phyloP scores from a whole-genome alignment of 2,888 invertebrate genomes.

The Thereva nobilitata region DNA sequence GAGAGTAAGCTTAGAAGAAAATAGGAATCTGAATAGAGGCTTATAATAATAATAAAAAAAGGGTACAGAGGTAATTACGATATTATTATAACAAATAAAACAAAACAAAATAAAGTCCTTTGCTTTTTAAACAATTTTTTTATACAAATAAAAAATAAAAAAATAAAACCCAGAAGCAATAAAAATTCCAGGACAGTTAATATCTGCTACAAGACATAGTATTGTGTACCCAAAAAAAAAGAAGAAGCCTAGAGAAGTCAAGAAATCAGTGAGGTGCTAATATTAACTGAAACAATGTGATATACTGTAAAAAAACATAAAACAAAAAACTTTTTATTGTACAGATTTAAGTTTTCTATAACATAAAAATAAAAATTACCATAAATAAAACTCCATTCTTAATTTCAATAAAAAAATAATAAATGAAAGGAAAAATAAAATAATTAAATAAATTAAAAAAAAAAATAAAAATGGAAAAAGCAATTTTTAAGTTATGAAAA shows the following conservation, averaged over 20 bases:
- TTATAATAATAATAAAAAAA: too few species aligned
- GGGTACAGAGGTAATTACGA: too few species aligned
- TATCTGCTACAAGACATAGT: neutral
- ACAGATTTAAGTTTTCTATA: slow-evolving; percentile 18
- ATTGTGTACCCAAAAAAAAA: neutral
- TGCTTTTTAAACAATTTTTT: too few species aligned
- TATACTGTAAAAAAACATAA: slow-evolving; percentile 46
- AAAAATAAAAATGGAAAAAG: slow-evolving; percentile 4
- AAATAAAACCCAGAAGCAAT: neutral
- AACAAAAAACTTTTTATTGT: slow-evolving; percentile 12
- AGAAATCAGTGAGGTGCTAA: slow-evolving; percentile 53
- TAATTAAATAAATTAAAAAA: neutral
- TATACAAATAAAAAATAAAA: too few species aligned
- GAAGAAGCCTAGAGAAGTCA: slow-evolving; percentile 39
- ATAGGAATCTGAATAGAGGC: slow-evolving; percentile 14
- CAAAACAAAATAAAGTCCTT: too few species aligned
- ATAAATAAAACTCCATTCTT: slow-evolving; percentile 25
- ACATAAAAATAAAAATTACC: slow-evolving; percentile 11
- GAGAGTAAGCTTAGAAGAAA: slow-evolving; percentile 27
- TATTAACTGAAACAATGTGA: slow-evolving; percentile 59
- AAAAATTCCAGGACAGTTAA: neutral
- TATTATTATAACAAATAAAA: too few species aligned
- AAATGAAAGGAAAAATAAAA: neutral
- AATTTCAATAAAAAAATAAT: slow-evolving; percentile 1
- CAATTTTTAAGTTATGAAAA: neutral